Base-by-base conservation (phyloP, 2,888 invertebrate species). In the Leucoptera coffeella region DNA sequence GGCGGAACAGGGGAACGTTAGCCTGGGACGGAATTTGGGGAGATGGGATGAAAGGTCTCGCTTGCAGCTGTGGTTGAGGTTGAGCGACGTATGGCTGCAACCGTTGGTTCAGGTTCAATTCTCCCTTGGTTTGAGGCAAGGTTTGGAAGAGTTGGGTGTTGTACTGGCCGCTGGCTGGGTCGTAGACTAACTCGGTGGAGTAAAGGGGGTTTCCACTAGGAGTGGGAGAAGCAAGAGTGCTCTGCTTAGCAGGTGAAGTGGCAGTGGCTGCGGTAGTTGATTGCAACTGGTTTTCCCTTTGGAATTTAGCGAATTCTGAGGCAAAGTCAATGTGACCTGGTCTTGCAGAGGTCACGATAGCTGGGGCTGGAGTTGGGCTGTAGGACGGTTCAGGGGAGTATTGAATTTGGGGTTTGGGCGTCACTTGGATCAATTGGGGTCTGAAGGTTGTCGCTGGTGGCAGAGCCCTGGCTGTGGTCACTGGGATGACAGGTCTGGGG, bases 141-240 rank as follows among this genome's bases (percentile, higher is more conserved):
- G 78, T 74, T 52, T 87, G 87, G 64, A 78, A 85, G 21, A 85
- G 61, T 38, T 85, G 82, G 14, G 83, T 85, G 44, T 85, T 82
- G 69, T 87, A 87, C 42, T 82, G 80, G 26, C 86, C 86, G 38
- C 81, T 80, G 15, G 77, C 50, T 12, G 85, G 86, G 51, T 88
- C 86, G 50, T 75, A 87, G 0, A 86, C 75, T 15, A 87, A 60
- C 45, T 86, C 85, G 12, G 85, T 84, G 26, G 84, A 82, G 54
- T 86, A 87, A 28, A 85, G 73, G 30, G 84, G 83, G 37, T 79
- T 75, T 27, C 71, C 67, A 15, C 74, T 69, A 1, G 61, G 59
- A 14, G 45, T 41, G 21, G 72, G 53, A 14, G 57, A 45, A 11
- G 57, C 43, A 24, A 34, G 12, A 10, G 35, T 38, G 32, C 54